Conservation (phyloP, 2,113 vertebrate species). For the Thinocorus orbignyianus region DNA sequence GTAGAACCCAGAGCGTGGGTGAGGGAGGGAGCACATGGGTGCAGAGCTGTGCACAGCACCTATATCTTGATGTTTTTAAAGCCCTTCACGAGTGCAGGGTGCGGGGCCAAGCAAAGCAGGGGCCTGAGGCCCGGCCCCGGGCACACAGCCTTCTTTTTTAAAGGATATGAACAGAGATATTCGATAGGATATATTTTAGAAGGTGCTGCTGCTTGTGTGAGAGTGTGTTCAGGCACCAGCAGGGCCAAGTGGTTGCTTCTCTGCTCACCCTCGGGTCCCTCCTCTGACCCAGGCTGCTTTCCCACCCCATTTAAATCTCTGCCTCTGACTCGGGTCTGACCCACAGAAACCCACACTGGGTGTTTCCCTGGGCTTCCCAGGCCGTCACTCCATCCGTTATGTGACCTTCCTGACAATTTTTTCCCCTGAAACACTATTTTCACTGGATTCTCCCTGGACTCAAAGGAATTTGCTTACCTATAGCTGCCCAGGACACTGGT, state of each 20-base stretch:
- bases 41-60: not conserved
- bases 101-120: not conserved
- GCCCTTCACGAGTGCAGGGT: rapidly evolving
- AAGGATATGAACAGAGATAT: rapidly evolving
- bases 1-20: not conserved
- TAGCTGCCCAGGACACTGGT: constrained; percentile 24
- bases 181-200: not conserved
- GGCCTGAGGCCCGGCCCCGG: not conserved
- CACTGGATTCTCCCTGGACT: not conserved
- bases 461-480: constrained; percentile 58
- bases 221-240: not conserved
- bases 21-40: rapidly evolving
- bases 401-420: not conserved
- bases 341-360: not conserved
- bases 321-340: not conserved
- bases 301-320: too few species aligned
- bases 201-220: not conserved
- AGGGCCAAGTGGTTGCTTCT: not conserved
- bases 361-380: not conserved
- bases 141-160: rapidly evolving
- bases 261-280: not conserved
- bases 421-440: not conserved
- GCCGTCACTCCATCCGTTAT: not conserved
- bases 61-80: rapidly evolving
- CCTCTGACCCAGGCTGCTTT: not conserved